Evolutionary conservation across 2,113 vertebrate genomes (phyloP).

Genomic region (Leucosticte australis): DNA sequence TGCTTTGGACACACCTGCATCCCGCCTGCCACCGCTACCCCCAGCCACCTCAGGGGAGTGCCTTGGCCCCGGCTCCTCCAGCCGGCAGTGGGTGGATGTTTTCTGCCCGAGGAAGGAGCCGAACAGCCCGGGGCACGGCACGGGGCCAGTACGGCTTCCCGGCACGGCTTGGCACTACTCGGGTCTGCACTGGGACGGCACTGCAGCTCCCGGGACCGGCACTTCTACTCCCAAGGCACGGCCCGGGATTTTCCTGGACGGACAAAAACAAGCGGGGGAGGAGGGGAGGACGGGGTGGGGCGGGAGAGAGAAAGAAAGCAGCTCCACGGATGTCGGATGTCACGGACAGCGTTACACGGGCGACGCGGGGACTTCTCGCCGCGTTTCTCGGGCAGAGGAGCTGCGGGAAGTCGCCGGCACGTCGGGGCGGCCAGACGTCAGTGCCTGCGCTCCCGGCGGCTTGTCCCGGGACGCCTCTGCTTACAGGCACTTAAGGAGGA

Average conservation of each 20-base stretch:
- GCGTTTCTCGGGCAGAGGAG: conserved; percentile 6
- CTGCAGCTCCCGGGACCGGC: neutral
- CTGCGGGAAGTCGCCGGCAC: neutral
- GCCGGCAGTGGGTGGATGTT: neutral
- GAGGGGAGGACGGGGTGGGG: neutral
- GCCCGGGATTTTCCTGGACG: neutral
- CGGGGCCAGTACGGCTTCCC: neutral
- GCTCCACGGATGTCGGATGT: conserved; percentile 36
- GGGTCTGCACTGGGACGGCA: neutral
- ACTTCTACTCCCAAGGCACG: neutral
- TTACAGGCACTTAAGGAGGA: conserved; percentile 84
- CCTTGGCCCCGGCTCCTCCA: neutral
- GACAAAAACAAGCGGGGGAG: neutral
- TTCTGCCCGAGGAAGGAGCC: neutral
- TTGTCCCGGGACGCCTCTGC: neutral
- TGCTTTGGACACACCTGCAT: neutral
- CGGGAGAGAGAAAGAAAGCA: neutral
- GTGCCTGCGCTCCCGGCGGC: neutral
- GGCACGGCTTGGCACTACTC: neutral
- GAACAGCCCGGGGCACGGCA: neutral
- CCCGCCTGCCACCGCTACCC: neutral
- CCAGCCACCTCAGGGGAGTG: neutral
- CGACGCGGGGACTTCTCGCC: neutral
- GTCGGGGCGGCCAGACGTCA: neutral
- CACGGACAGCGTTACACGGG: conserved; percentile 29